Evolutionary conservation across 2,113 vertebrate genomes (phyloP).

Genomic region (Oreochromis niloticus): DNA sequence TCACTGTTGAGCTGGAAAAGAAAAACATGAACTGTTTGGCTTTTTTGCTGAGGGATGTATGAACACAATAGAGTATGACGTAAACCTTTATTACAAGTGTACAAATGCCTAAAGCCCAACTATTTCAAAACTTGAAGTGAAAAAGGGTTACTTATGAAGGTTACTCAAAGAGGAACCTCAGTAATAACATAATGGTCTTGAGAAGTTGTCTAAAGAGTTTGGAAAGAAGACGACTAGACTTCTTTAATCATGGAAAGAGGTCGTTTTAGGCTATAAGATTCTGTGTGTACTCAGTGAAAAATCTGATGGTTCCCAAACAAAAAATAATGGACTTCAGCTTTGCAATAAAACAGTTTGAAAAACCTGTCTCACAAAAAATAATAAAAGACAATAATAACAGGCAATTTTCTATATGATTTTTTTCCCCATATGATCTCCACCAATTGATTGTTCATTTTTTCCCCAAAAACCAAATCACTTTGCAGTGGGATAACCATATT

Average conservation of each 20-base stretch:
- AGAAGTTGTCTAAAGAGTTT: not conserved
- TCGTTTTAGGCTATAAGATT: not conserved
- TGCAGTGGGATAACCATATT: not conserved
- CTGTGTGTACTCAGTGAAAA: not conserved
- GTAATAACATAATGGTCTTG: not conserved
- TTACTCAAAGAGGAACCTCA: not conserved
- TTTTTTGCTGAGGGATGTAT: not conserved
- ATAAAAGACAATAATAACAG: not conserved
- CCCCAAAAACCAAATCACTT: not conserved
- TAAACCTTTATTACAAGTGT: not conserved
- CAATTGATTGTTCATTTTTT: not conserved
- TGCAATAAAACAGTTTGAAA: not conserved
- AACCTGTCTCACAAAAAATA: not conserved
- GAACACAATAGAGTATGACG: not conserved
- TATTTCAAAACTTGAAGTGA: not conserved
- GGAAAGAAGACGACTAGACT: not conserved
- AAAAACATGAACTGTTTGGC: not conserved
- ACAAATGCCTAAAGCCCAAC: not conserved
- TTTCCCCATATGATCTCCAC: not conserved
- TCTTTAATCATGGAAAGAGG: not conserved
- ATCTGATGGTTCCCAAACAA: not conserved
- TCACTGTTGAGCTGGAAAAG: constrained; percentile 83
- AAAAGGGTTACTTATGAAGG: not conserved
- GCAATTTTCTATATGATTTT: not conserved
- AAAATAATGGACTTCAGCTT: not conserved